These are phyloP conservation scores for Bradypodion pumilum DNA, from an alignment of 2,797 vertebrate genomes.

Conservation along the genomic window DNA sequence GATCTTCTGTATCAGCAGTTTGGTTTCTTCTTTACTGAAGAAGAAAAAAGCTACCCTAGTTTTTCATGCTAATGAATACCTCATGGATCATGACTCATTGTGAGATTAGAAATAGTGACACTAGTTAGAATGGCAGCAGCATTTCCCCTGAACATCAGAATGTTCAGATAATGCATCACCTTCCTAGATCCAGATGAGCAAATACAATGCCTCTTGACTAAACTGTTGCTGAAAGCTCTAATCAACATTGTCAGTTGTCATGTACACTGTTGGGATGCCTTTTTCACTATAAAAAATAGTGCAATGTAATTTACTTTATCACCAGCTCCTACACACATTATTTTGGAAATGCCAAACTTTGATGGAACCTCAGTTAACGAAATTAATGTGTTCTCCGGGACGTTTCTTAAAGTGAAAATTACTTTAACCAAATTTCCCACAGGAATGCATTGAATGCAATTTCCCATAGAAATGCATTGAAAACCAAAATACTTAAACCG, in stretches of 20 bases:
- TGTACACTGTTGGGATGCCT: neutral
- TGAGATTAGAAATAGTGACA: neutral
- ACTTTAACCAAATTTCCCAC: too few species aligned
- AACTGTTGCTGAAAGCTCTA: neutral
- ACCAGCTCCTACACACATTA: neutral
- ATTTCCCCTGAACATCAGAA: neutral
- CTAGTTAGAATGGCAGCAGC: neutral
- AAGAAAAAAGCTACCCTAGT: neutral
- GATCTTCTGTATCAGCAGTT: slow-evolving; percentile 44
- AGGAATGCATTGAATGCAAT: too few species aligned
- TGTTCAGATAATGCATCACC: neutral
- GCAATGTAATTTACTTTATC: neutral
- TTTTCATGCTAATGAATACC: slow-evolving; percentile 30
- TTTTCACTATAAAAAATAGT: neutral
- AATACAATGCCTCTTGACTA: neutral
- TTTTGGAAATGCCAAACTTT: neutral
- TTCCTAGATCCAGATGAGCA: neutral
- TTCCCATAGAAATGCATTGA: too few species aligned
- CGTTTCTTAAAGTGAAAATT: too few species aligned
- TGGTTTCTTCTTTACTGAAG: slow-evolving; percentile 37
- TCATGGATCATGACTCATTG: slow-evolving; percentile 24
- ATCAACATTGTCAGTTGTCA: neutral
- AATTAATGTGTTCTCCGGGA: too few species aligned
- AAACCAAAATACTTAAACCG: too few species aligned
- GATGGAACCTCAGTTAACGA: too few species aligned